phyloP scores from a whole-genome alignment of 1,140 invertebrate species.

The Drosophila lacteicornis region DNA sequence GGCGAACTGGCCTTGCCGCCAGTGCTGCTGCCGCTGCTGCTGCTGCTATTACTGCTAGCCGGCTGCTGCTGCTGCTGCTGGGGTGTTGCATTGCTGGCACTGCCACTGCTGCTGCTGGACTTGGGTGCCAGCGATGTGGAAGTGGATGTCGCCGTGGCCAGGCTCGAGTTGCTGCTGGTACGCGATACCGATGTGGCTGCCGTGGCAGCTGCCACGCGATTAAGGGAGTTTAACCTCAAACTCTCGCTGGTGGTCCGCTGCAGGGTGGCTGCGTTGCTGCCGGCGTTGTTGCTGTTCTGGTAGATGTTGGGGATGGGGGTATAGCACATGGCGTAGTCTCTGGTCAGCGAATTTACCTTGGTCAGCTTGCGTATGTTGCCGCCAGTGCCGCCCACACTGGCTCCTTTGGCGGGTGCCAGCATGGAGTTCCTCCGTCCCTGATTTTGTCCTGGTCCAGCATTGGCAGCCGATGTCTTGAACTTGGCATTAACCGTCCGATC shows the following conservation, averaged over 20 bases:
- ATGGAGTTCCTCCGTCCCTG: constrained; percentile 71
- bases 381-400: constrained; percentile 25
- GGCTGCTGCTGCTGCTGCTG: constrained; percentile 33
- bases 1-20: constrained; percentile 73
- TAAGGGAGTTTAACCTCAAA: constrained; percentile 86
- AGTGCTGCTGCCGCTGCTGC: constrained; percentile 32
- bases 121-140: constrained; percentile 71
- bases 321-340: constrained; percentile 57
- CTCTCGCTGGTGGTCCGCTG: constrained; percentile 92
- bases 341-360: constrained; percentile 74
- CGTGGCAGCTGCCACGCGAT: constrained; percentile 45
- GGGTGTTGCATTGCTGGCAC: constrained; percentile 25
- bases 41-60: constrained; percentile 23
- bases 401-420: constrained; percentile 56
- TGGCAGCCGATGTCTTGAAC: constrained; percentile 62
- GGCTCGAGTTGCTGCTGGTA: constrained; percentile 54
- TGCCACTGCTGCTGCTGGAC: constrained; percentile 56
- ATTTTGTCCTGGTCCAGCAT: constrained; percentile 39
- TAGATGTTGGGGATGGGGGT: constrained; percentile 42
- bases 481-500: constrained; percentile 72
- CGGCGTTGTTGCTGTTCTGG: constrained; percentile 36
- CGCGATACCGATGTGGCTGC: constrained; percentile 39
- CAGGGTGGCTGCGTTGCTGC: constrained; percentile 68
- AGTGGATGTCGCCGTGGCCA: constrained; percentile 85
- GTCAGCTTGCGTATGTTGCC: constrained; percentile 66